Conservation (phyloP, 1,140 invertebrate species). For the Camponotus floridanus region DNA sequence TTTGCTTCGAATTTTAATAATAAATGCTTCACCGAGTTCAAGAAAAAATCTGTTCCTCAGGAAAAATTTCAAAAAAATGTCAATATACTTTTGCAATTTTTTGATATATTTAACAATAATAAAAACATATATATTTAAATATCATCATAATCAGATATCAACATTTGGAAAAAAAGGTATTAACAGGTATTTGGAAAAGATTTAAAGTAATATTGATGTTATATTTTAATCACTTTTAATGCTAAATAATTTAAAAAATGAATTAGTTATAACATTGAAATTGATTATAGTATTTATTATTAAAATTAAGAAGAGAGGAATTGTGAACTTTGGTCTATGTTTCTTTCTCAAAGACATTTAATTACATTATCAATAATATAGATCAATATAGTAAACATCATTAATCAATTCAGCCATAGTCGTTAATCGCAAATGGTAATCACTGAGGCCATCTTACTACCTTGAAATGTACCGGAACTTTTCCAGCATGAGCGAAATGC, state of each 20-base stretch:
- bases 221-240: no score
- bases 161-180: background rate
- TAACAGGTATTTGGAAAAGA: background rate
- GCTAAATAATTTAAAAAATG: background rate
- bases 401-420: conserved; percentile 2
- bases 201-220: background rate
- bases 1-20: background rate
- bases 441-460: background rate
- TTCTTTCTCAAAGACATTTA: background rate
- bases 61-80: background rate
- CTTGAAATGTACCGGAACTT: conserved; percentile 8
- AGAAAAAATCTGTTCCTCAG: background rate
- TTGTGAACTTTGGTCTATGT: background rate
- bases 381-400: background rate
- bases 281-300: background rate
- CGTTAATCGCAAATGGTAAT: background rate
- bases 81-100: background rate
- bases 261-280: background rate
- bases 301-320: conserved; percentile 6
- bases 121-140: background rate
- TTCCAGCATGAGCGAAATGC: conserved; percentile 25
- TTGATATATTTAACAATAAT: conserved; percentile 5
- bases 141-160: background rate
- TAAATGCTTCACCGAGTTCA: background rate
- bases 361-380: background rate